Percentiles rank a stretch among this genome's conserved stretches.
phyloP scores from a whole-genome alignment of 2,113 vertebrate genomes.

The Bostrychus sinensis region DNA sequence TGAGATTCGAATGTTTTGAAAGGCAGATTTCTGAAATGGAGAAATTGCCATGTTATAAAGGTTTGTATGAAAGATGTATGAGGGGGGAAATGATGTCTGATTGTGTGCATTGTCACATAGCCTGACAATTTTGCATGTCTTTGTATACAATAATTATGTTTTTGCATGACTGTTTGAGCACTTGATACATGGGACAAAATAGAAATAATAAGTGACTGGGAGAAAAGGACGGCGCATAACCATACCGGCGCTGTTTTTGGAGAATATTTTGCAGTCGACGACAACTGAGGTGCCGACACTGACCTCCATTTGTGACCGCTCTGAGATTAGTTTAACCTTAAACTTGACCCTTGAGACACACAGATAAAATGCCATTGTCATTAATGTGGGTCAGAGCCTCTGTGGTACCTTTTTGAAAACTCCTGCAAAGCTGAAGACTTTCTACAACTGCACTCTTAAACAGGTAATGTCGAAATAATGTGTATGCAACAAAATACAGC shows the following conservation, averaged over 20 bases:
- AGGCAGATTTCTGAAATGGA: constrained; percentile 7
- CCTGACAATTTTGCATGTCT: background rate
- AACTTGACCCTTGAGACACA: background rate
- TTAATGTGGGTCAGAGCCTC: background rate
- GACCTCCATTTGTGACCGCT: background rate
- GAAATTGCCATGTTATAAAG: constrained; percentile 7
- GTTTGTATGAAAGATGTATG: background rate
- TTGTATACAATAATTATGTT: background rate
- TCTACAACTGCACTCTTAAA: background rate
- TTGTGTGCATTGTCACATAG: background rate
- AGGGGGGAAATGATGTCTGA: constrained; percentile 1
- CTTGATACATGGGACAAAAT: background rate
- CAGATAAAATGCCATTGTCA: background rate
- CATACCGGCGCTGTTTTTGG: no score
- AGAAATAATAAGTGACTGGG: background rate
- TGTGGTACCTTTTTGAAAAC: background rate
- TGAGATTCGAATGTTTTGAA: constrained; percentile 2
- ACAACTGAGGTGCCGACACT: background rate
- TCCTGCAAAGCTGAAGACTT: background rate
- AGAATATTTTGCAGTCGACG: background rate
- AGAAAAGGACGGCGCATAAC: no score
- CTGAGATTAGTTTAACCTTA: constrained; percentile 2
- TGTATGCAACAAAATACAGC: no score
- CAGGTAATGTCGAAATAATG: no score
- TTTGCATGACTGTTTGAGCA: background rate